These are phyloP conservation scores for Callionymus lyra DNA, from an alignment of 2,113 vertebrate species.

Conservation along the genomic window DNA sequence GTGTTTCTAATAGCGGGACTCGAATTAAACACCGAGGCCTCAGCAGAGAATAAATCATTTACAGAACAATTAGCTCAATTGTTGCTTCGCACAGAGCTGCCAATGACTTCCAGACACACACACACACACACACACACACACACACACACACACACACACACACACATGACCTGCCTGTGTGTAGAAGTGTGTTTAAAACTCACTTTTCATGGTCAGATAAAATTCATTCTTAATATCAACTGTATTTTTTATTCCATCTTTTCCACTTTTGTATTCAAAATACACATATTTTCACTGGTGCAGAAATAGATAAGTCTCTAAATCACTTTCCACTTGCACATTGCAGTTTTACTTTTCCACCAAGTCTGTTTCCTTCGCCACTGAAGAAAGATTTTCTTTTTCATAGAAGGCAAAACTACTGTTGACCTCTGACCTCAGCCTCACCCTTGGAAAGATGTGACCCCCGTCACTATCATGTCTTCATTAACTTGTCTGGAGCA, in stretches of 20 bases:
- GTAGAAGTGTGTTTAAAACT: slow-evolving; percentile 18
- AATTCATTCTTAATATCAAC: background rate
- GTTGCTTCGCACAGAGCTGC: slow-evolving; percentile 52
- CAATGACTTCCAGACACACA: slow-evolving; percentile 60
- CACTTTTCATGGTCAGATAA: slow-evolving; percentile 3
- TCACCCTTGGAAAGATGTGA: no score
- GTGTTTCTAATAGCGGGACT: slow-evolving; percentile 64
- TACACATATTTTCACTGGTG: slow-evolving; percentile 3
- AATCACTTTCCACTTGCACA: slow-evolving; percentile 13
- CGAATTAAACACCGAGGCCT: slow-evolving; percentile 62
- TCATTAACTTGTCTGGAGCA: no score
- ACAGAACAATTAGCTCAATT: slow-evolving; percentile 68
- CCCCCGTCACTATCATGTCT: no score
- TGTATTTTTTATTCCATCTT: background rate
- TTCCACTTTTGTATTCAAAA: background rate
- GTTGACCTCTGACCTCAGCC: no score
- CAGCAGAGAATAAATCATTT: slow-evolving; percentile 65
- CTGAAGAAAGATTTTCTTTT: no score
- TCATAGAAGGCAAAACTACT: no score
- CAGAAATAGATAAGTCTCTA: slow-evolving; percentile 8
- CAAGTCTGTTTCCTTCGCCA: background rate
- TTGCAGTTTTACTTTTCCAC: slow-evolving; percentile 14
- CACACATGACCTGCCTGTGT: slow-evolving; percentile 13
- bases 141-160: slow-evolving; percentile 30
- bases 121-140: background rate